Evolutionary conservation across 2,797 vertebrate species (phyloP).

Genomic region (Podarcis siculus): DNA sequence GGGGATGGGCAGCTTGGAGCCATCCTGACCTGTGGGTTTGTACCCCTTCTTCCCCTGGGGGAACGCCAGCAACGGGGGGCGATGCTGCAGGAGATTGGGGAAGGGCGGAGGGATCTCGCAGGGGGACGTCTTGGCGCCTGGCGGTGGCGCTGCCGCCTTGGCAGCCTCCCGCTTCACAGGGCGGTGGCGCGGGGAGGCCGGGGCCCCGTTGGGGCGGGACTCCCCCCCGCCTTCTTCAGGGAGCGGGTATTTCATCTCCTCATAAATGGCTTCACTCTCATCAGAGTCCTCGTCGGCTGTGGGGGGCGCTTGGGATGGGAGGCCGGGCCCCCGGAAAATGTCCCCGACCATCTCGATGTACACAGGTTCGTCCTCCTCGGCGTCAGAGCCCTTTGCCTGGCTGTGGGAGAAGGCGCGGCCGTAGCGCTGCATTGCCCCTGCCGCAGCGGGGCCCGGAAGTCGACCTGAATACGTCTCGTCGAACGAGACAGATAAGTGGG

Average conservation of each 20-base stretch:
- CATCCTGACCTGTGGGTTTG: slow-evolving; percentile 45
- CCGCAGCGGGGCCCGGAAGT: slow-evolving; percentile 53
- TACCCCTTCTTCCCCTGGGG: slow-evolving; percentile 84
- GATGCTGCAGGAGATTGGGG: slow-evolving; percentile 92
- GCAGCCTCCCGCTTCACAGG: slow-evolving; percentile 69
- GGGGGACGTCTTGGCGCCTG: slow-evolving; percentile 81
- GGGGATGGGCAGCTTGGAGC: slow-evolving; percentile 78
- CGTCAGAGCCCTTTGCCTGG: slow-evolving; percentile 60
- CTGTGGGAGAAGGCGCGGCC: slow-evolving; percentile 58
- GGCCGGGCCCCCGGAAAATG: slow-evolving; percentile 78
- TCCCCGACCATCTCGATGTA: slow-evolving; percentile 97
- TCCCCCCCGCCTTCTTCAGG: slow-evolving; percentile 83
- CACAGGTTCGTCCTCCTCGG: slow-evolving; percentile 87
- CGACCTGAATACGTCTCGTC: slow-evolving; percentile 72
- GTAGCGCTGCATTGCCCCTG: slow-evolving; percentile 66
- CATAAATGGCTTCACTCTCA: slow-evolving; percentile 93
- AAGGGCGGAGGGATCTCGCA: slow-evolving; percentile 93
- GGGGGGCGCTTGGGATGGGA: slow-evolving; percentile 21
- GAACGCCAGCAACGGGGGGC: slow-evolving; percentile 90
- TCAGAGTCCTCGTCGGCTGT: slow-evolving; percentile 87
- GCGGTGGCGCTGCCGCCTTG: slow-evolving; percentile 70
- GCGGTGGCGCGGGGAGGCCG: slow-evolving; percentile 71
- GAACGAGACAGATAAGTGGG: slow-evolving; percentile 84
- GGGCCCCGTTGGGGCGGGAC: slow-evolving; percentile 54
- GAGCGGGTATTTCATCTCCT: slow-evolving; percentile 93